Percentiles rank a stretch among this genome's conserved stretches.
Evolutionary conservation across 1,140 invertebrate species (phyloP).

Genomic region (Sitodiplosis mosellana): DNA sequence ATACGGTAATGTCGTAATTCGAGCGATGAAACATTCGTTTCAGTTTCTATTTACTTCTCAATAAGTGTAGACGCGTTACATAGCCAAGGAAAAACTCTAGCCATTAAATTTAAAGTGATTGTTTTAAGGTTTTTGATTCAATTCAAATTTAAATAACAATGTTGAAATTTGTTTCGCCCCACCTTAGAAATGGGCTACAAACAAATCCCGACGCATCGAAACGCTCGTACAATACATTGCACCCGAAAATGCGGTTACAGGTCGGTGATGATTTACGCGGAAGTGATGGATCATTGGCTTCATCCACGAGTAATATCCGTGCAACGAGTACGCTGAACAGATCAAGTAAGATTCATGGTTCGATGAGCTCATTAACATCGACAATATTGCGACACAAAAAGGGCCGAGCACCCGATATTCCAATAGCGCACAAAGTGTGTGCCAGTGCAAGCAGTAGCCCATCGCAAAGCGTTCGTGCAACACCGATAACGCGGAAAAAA

Average conservation of each 20-base stretch:
- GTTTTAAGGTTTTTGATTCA: background rate
- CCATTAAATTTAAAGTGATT: too few relatives aligned
- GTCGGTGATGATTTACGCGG: background rate
- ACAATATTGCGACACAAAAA: constrained; percentile 18
- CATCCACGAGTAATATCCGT: background rate
- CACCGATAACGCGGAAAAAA: constrained; percentile 35
- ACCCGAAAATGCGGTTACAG: background rate
- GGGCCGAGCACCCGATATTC: constrained; percentile 21
- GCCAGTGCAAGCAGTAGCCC: constrained; percentile 20
- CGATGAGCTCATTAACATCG: constrained; percentile 12
- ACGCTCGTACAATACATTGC: constrained; percentile 2
- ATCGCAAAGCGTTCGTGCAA: constrained; percentile 15
- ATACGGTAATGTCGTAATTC: too few relatives aligned
- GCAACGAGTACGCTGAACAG: too few relatives aligned
- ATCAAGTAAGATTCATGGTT: constrained; percentile 10
- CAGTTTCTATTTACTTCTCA: too few relatives aligned
- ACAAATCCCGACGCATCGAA: constrained; percentile 27
- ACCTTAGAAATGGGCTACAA: constrained; percentile 9
- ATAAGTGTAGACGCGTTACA: background rate
- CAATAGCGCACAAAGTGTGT: constrained; percentile 7
- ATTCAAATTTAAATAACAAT: constrained; percentile 3
- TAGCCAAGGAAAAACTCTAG: constrained; percentile 4
- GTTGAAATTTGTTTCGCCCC: constrained; percentile 13
- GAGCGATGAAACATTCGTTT: background rate
- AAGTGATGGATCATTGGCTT: background rate